Evolutionary conservation across 1,140 invertebrate genomes (phyloP).

Genomic region (Rhopalosiphum padi): DNA sequence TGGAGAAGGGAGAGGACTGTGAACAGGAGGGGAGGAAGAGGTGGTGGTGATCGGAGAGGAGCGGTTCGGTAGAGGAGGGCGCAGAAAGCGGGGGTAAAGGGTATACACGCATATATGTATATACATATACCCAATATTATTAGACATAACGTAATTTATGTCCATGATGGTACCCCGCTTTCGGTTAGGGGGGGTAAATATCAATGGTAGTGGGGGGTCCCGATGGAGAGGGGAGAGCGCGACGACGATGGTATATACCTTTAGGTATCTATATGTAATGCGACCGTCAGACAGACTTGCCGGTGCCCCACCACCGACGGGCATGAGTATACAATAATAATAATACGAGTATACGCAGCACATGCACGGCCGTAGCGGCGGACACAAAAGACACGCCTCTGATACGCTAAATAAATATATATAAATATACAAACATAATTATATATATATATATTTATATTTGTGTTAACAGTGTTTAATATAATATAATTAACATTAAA

Average conservation of each 20-base stretch:
- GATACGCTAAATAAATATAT: neutral
- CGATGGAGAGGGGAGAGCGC: neutral
- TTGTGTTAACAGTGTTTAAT: neutral
- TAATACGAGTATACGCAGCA: neutral
- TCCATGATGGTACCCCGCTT: neutral
- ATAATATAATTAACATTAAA: neutral
- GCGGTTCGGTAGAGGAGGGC: neutral
- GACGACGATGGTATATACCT: neutral
- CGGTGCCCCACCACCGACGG: slow-evolving; percentile 37
- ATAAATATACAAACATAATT: neutral
- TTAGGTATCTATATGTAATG: neutral
- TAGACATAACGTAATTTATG: neutral
- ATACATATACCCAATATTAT: neutral
- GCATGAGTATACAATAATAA: neutral
- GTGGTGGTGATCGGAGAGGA: neutral
- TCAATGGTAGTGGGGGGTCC: neutral
- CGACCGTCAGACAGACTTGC: slow-evolving; percentile 7
- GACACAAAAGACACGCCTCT: slow-evolving; percentile 51
- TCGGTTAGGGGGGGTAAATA: neutral
- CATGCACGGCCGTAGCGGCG: neutral
- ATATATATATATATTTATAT: neutral
- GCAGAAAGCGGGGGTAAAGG: neutral
- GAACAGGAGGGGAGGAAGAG: neutral
- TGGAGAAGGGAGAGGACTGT: neutral
- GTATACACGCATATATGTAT: neutral